Base-by-base conservation (phyloP, 1,140 invertebrate genomes). In the Contarinia nasturtii region DNA sequence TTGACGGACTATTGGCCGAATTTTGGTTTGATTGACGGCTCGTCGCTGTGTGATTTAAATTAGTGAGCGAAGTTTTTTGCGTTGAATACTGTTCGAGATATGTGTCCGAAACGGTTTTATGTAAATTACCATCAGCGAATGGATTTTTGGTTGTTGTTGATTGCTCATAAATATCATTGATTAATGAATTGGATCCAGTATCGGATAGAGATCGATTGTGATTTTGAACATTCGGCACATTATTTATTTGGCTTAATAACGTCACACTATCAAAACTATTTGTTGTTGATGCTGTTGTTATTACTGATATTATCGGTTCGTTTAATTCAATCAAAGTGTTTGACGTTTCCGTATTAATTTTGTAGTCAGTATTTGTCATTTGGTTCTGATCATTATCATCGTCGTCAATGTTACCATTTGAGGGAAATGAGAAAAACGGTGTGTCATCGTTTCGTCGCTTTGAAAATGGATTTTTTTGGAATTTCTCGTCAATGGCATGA, bases 51-150 rank as follows among this genome's bases (percentile, higher is more conserved):
- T 10, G 27, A 27, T 27, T 27, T 10, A 27, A 27, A 57, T 63
- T 7, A 51, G 51, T 43, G 41, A 43, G n/a, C 18, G 18, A 20
- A 4, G 2, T 12, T 21, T 18, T 43, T 12, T 18, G 20, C 38
- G 40, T 47, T 17, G 40, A 21, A 42, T 41, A 47, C 17, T 47
- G 46, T 33, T 47, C 36, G 0, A 64, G 52, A 48, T 59, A 61
- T 19, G 63, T 59, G 52, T 64, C 61, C 10, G 61, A 64, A 42
- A 60, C 56, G 48, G 61, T 64, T 46, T 64, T 64, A 18, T 63
- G 61, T 49, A 64, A 49, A 51, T 59, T 52, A 3, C 59, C 48
- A 0, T 55, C 53, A 7, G 52, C 51, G 11, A 62, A 62, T 1
- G 60, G 60, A 51, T 62, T 61, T 44, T 54, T 59, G 50, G 42